Base-by-base conservation (phyloP, 1,140 invertebrate species). In the Carposina sasakii region DNA sequence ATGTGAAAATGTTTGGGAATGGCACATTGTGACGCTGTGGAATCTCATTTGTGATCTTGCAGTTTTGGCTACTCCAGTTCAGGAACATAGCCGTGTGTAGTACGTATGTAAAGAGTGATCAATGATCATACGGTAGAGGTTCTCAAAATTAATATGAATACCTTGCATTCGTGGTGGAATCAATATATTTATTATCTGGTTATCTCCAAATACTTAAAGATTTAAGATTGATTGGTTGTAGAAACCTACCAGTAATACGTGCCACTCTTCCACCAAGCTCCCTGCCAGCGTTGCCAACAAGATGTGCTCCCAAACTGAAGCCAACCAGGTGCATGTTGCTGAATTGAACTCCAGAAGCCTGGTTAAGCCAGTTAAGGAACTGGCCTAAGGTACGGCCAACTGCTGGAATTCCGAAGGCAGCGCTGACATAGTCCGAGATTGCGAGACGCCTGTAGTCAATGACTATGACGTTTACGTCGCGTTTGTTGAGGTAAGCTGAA, bases 281-380 rank as follows among this genome's bases (percentile, higher is more conserved):
- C 17, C 68, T 63, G 2, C 79, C 77, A 33, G 94, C 91, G 66
- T 96, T 96, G 1, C 95, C 96, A 0, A 95, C 94, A 0, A 96
- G 90, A 67, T 98, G 96, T 1, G 94, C 95, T 0, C 96, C 96
- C 44, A 94, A 76, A 51, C 91, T 92, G 76, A 97, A 96, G 0
- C 96, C 96, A 58, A 98, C 93, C 30, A 98, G 60, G 68, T 98
- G 96, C 48, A 95, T 87, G 49, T 87, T 85, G 15, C 87, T 77
- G 33, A 62, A 68, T 0, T 56, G 53, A 4, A 65, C 58, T 15
- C 67, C 66, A 24, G 63, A 65, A 0, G 56, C 52, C 3, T 10
- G 13, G 30, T 66, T 59, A 1, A 90, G 49, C 49, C 81, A 82
- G 13, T 81, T 71, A n/a, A 90, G 62, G 39, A 85, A 86, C 47